Evolutionary conservation across 2,888 invertebrate species (phyloP).

Genomic region (Scaptomyza reducta): DNA sequence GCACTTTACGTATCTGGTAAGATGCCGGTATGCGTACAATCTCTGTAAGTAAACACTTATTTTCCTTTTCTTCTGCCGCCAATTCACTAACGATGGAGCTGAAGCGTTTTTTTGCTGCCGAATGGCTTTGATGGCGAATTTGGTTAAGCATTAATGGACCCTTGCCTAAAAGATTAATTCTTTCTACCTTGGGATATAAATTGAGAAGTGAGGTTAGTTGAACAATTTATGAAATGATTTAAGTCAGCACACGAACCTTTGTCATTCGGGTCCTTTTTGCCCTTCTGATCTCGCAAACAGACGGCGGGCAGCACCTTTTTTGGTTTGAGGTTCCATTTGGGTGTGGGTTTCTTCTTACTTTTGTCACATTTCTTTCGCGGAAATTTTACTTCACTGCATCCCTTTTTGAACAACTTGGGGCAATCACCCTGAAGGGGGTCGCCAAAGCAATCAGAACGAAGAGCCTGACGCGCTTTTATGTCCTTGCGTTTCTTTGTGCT

Average conservation of each 20-base stretch:
- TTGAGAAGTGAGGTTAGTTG: constrained; percentile 10
- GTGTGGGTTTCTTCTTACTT: background rate
- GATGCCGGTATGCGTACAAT: constrained; percentile 55
- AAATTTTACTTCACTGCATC: constrained; percentile 33
- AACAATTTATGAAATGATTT: fast-evolving
- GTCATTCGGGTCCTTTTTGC: background rate
- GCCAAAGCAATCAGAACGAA: constrained; percentile 51
- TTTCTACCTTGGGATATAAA: constrained; percentile 67
- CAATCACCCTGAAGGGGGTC: constrained; percentile 1
- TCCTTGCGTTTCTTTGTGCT: constrained; percentile 30
- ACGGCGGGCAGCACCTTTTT: constrained; percentile 33
- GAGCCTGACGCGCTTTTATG: constrained; percentile 21
- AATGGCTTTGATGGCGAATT: constrained; percentile 24
- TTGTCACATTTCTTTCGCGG: constrained; percentile 58
- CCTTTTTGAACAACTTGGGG: background rate
- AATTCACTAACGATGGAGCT: background rate
- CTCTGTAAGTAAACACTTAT: constrained; percentile 27
- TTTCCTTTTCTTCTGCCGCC: background rate
- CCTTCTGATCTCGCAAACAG: constrained; percentile 16
- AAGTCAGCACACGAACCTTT: constrained; percentile 30
- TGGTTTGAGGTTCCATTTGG: constrained; percentile 17
- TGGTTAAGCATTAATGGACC: constrained; percentile 12
- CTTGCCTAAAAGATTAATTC: constrained; percentile 47
- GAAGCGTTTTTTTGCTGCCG: constrained; percentile 1
- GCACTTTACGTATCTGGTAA: constrained; percentile 53